Base-by-base conservation (phyloP, 1,140 invertebrate species). In the Lethrus apterus region DNA sequence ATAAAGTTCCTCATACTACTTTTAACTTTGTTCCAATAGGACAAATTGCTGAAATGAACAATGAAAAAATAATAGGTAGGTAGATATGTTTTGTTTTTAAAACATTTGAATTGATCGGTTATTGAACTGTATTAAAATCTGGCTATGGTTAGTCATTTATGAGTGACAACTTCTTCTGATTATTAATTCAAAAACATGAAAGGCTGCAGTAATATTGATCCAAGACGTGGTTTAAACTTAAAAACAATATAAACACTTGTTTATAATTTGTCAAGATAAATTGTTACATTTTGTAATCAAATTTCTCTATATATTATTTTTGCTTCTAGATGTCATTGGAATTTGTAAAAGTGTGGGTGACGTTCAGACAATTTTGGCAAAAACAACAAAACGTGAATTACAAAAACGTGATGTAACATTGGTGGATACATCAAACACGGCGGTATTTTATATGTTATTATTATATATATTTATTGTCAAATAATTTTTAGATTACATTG, bases 391-490 rank as follows among this genome's bases (percentile, higher is more conserved):
- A 21, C 84, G 79, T 60, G 86, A 94, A 68, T 70, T 98, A 2
- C 86, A 80, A 50, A 99, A 99, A 62, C 74, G 93, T 50, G 93
- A 98, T 53, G 52, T 98, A 1, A 76, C 75, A 10, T 58, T 99
- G 4, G 84, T 98, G 0, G 97, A 99, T 70, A 76, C 84, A 51
- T 83, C 85, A 26, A 80, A 81, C 48, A 77, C 80, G 41, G 79
- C 83, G 46, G 87, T 98, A 59, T 40, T 33, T 18, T 15, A 14
- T 30, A 30, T 30, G 3, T 47, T n/a, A 4, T 9, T 46, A 33
- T 44, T 14, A 26, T 26, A 26, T 26, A 26, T 7, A 26, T 26
- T 2, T 35, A 9, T 36, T 36, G n/a, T 20, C 8, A 10, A n/a
- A n/a, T n/a, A n/a, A n/a, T n/a, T 46, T 57, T 15, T 24, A 84